Evolutionary conservation across 2,113 vertebrate species (phyloP).

Genomic region (Cygnus buccinator): DNA sequence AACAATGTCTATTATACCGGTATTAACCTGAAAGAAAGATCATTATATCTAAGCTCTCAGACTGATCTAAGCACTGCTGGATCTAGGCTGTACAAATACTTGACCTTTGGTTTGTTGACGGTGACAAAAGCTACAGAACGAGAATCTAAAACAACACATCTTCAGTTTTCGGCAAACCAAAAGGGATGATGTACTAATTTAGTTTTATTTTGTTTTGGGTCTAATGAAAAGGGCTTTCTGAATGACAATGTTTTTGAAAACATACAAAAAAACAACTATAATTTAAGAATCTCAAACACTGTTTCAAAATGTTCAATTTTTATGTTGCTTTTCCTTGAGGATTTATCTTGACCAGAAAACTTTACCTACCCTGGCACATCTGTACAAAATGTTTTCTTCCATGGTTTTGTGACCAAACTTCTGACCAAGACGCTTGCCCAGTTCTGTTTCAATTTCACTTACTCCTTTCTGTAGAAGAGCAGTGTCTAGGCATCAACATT

Average conservation of each 20-base stretch:
- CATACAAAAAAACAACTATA: not conserved
- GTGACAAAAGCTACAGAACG: not conserved
- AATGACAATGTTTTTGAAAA: not conserved
- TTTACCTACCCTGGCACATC: not conserved
- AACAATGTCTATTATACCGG: not conserved
- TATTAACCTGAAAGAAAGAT: not conserved
- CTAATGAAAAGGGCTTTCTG: not conserved
- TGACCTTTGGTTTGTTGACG: not conserved
- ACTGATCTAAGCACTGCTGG: not conserved
- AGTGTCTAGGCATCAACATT: not conserved
- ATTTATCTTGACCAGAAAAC: not conserved
- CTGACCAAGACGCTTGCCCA: not conserved
- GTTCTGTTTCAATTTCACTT: conserved; percentile 19
- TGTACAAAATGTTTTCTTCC: not conserved
- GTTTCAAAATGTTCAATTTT: not conserved
- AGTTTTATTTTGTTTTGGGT: not conserved
- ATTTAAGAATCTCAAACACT: not conserved
- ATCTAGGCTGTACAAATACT: not conserved
- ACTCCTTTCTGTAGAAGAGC: not conserved
- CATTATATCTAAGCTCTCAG: not conserved
- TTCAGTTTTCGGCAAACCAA: not conserved
- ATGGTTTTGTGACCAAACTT: not conserved
- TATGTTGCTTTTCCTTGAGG: not conserved
- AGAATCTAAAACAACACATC: not conserved
- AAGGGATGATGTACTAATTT: not conserved